A percentile compares a stretch with the other conserved stretches of the same genome.
phyloP scores from a whole-genome alignment of 2,888 invertebrate species.

The Cephus pygmeus region DNA sequence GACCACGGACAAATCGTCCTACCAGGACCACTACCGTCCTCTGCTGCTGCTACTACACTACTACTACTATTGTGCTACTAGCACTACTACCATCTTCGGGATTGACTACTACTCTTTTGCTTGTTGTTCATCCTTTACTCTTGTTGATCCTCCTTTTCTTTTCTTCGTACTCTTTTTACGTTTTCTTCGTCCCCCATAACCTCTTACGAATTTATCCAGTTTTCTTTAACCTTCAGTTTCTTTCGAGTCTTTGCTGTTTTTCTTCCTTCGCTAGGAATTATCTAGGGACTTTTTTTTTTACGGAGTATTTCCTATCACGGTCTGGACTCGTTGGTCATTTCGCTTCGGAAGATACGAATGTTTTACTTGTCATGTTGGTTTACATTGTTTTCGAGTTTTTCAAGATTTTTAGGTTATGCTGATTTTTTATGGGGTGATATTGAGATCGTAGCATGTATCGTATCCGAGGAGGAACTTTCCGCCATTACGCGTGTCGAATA shows the following conservation, averaged over 20 bases:
- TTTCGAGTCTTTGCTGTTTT: background rate
- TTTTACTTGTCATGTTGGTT: background rate
- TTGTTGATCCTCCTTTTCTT: slow-evolving; percentile 8
- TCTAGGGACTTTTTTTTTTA: background rate
- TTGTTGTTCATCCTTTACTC: slow-evolving; percentile 10
- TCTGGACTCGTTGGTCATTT: background rate
- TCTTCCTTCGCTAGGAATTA: background rate
- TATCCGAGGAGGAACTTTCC: background rate
- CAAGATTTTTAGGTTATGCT: background rate
- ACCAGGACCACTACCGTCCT: slow-evolving; percentile 21
- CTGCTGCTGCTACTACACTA: background rate
- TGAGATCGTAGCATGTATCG: background rate
- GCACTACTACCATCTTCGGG: background rate
- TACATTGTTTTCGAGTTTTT: background rate
- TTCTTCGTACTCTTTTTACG: slow-evolving; percentile 24
- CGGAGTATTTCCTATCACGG: background rate
- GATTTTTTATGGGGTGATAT: background rate
- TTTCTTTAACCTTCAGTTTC: background rate
- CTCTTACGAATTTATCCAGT: background rate
- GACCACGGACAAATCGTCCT: slow-evolving; percentile 33
- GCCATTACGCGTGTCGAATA: background rate
- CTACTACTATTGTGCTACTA: slow-evolving; percentile 8
- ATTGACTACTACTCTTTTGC: slow-evolving; percentile 11
- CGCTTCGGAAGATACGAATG: background rate
- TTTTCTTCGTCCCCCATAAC: slow-evolving; percentile 18